Percentiles rank a stretch among this genome's conserved stretches.
phyloP scores from a whole-genome alignment of 2,113 vertebrate species.

The Corythoichthys intestinalis region DNA sequence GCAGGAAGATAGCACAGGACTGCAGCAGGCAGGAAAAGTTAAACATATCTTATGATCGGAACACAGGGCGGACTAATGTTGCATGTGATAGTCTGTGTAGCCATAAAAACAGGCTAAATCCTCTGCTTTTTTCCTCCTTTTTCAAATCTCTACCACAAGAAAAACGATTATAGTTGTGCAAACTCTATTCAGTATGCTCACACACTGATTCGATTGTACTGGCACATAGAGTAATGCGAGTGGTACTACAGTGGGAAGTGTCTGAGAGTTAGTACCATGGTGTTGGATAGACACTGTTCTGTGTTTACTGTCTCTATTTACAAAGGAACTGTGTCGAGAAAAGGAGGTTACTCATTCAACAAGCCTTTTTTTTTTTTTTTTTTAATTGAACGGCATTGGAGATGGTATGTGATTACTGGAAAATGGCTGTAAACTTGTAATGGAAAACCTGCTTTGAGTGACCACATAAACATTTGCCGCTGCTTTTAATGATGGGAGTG shows the following conservation, averaged over 20 bases:
- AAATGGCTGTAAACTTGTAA: slow-evolving; percentile 7
- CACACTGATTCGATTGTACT: slow-evolving; percentile 54
- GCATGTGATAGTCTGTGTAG: slow-evolving; percentile 22
- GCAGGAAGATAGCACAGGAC: background rate
- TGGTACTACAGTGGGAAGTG: slow-evolving; percentile 56
- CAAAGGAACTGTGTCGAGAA: slow-evolving; percentile 54
- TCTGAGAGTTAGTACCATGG: slow-evolving; percentile 46
- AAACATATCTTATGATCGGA: slow-evolving; percentile 20
- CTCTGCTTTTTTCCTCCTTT: slow-evolving; percentile 16
- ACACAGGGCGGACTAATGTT: background rate
- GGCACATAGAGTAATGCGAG: slow-evolving; percentile 25
- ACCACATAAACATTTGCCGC: background rate
- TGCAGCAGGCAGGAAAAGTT: slow-evolving; percentile 18
- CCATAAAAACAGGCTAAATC: slow-evolving; percentile 33
- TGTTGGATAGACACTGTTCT: slow-evolving; percentile 54
- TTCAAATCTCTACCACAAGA: slow-evolving; percentile 41
- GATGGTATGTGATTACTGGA: slow-evolving; percentile 37
- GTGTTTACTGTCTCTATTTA: slow-evolving; percentile 52
- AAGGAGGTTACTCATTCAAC: slow-evolving; percentile 48
- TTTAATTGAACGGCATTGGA: slow-evolving; percentile 27
- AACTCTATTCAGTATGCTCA: slow-evolving; percentile 33
- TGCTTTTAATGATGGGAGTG: background rate
- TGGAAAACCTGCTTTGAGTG: background rate
- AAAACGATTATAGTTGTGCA: slow-evolving; percentile 32
- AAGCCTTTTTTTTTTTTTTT: slow-evolving; percentile 41